Evolutionary conservation across 2,113 vertebrate genomes (phyloP), one percentile per base, ranked within the genome.

Genomic region (Petaurus breviceps): DNA sequence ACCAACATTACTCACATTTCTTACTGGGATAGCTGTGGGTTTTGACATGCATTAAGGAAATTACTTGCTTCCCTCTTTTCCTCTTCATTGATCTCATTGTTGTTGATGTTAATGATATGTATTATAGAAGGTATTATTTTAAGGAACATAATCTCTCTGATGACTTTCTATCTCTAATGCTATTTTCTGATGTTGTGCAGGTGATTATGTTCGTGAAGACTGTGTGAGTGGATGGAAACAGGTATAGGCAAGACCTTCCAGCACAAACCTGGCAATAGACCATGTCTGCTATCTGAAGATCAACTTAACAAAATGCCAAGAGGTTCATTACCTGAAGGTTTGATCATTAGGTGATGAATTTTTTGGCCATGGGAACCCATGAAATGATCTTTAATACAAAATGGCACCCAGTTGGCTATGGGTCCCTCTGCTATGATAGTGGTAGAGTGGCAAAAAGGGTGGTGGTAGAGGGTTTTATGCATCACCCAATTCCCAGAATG

Each of bases 71-170:
- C 47, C 49, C 97, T 94, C 57, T 94, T 97, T 97, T 68, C 31
- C 93, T 98, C 94, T 94, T 98, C 98, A 97, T 96, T 97, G 11
- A 93, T 94, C 51, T 97, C 23, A 50, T 96, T 95, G 52, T 68
- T 96, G 91, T 43, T 96, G 93, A 96, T 37, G 31, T 68, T 53
- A 61, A 89, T 91, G n/a, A 92, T 51, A 92, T n/a, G 43, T 25
- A 22, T 96, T 92, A 89, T 61, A 31, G 0, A 89, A 50, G 25
- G 92, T 14, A 26, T 84, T 94, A 93, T 24, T 96, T 95, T 90
- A 96, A 93, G 90, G 49, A 96, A 95, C 89, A 37, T 54, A 93
- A 50, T 12, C 57, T 92, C 92, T 90, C 47, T 93, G 68, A 84
- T 84, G 68, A 43, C 37, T 43, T 8, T 68, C 19, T 84, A 84